These are phyloP conservation scores for Nomada hirtipes DNA, from an alignment of 2,888 invertebrate genomes.

Conservation along the genomic window DNA sequence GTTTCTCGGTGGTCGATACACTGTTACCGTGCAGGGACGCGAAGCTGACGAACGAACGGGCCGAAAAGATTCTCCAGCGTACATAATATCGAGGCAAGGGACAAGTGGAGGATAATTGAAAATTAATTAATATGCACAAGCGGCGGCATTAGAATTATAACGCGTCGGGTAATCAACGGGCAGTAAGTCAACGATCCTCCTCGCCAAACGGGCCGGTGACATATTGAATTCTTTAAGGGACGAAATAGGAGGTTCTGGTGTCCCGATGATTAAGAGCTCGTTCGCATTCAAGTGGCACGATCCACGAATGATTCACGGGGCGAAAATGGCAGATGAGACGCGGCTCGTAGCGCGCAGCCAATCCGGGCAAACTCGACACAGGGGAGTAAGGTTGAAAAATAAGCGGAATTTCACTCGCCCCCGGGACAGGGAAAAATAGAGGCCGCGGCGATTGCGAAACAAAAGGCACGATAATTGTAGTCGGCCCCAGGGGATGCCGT, in stretches of 20 bases:
- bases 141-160: too few species aligned
- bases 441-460: conserved; percentile 76
- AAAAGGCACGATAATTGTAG: conserved; percentile 81
- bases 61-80: too few species aligned
- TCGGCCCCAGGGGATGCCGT: conserved; percentile 59
- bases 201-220: too few species aligned
- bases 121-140: too few species aligned
- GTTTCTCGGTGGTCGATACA: not conserved
- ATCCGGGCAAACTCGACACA: conserved; percentile 51
- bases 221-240: conserved; percentile 4
- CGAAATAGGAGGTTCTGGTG: not conserved
- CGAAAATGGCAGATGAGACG: conserved; percentile 53
- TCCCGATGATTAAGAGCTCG: conserved; percentile 33
- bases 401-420: conserved; percentile 68
- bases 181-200: too few species aligned
- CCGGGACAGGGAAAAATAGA: conserved; percentile 58
- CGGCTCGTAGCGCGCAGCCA: conserved; percentile 29
- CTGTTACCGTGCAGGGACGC: not conserved
- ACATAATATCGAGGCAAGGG: too few species aligned
- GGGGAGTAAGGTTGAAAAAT: conserved; percentile 65
- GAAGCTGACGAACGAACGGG: too few species aligned
- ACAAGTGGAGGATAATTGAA: too few species aligned
- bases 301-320: conserved; percentile 54
- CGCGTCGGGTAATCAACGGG: too few species aligned
- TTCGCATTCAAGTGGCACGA: conserved; percentile 36